phyloP scores from a whole-genome alignment of 2,888 invertebrate genomes.

The Drosophila eohydei region DNA sequence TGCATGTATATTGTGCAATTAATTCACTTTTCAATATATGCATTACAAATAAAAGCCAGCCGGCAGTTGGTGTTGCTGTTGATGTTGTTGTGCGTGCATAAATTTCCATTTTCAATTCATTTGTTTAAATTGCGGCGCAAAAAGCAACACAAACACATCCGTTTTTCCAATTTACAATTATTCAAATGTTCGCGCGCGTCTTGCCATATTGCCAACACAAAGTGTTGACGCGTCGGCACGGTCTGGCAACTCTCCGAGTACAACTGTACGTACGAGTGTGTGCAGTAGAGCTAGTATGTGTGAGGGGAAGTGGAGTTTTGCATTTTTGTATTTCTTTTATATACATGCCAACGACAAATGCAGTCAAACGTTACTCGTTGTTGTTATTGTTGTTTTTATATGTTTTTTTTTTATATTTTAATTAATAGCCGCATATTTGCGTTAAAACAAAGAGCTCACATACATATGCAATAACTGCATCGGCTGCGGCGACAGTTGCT shows the following conservation, averaged over 20 bases:
- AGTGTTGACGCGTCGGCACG: slow-evolving; percentile 40
- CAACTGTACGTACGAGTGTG: slow-evolving; percentile 63
- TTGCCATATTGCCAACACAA: slow-evolving; percentile 56
- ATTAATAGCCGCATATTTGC: slow-evolving; percentile 80
- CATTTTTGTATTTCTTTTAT: slow-evolving; percentile 33
- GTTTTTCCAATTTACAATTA: slow-evolving; percentile 46
- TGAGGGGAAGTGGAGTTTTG: slow-evolving; percentile 66
- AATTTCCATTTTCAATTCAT: slow-evolving; percentile 58
- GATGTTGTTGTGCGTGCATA: slow-evolving; percentile 37
- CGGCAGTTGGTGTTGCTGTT: background rate
- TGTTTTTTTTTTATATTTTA: slow-evolving; percentile 58
- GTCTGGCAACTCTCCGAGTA: slow-evolving; percentile 52
- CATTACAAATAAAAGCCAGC: slow-evolving; percentile 51
- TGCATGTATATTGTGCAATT: slow-evolving; percentile 73
- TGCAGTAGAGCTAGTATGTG: slow-evolving; percentile 28
- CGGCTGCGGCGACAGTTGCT: slow-evolving; percentile 48
- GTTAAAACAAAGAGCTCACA: slow-evolving; percentile 63
- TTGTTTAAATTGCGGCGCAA: slow-evolving; percentile 54
- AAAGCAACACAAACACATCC: slow-evolving; percentile 31
- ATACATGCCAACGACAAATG: slow-evolving; percentile 55
- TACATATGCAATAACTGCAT: slow-evolving; percentile 49
- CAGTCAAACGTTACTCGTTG: slow-evolving; percentile 60
- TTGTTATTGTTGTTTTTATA: slow-evolving; percentile 30
- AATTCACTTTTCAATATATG: slow-evolving; percentile 72
- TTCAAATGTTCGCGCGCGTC: slow-evolving; percentile 68